Conservation (phyloP, 92 coral and sea anemone genomes). For the Zoanthus sociatus region DNA sequence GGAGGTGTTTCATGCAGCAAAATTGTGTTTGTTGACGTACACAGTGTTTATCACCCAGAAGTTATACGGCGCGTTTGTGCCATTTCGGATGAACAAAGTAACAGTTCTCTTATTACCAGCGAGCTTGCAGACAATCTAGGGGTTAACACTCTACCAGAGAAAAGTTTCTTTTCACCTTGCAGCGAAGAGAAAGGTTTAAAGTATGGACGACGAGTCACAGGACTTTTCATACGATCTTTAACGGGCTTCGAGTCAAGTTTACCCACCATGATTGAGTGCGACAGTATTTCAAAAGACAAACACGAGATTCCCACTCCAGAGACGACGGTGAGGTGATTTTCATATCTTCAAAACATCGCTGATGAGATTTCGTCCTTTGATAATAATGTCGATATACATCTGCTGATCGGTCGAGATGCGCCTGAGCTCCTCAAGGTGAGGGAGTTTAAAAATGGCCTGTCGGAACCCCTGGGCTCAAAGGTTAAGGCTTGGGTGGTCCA, state of each 20-base stretch:
- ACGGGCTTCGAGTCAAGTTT: constrained; percentile 14
- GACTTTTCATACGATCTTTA: constrained; percentile 26
- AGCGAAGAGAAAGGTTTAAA: constrained; percentile 26
- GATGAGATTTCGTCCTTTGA: constrained; percentile 26
- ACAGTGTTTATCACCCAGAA: neutral
- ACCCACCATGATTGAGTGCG: constrained; percentile 45
- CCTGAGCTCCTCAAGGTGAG: constrained; percentile 8
- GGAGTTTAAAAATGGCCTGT: constrained; percentile 21
- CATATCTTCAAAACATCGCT: constrained; percentile 25
- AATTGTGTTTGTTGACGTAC: constrained; percentile 21
- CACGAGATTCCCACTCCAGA: constrained; percentile 45
- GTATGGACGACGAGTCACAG: constrained; percentile 25
- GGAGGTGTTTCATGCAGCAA: constrained; percentile 20
- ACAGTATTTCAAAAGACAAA: constrained; percentile 40
- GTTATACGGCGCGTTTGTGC: constrained; percentile 6
- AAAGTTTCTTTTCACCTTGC: constrained; percentile 4
- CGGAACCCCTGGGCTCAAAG: constrained; percentile 28
- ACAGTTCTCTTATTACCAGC: constrained; percentile 25
- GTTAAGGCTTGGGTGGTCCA: neutral
- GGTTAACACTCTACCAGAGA: constrained; percentile 3
- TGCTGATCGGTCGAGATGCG: constrained; percentile 13
- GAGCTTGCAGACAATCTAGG: constrained; percentile 37
- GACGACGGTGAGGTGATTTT: constrained; percentile 11
- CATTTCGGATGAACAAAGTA: constrained; percentile 28
- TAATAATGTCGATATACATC: neutral